Evolutionary conservation across 2,888 invertebrate genomes (phyloP).

Genomic region (Sylvicola cinctus): DNA sequence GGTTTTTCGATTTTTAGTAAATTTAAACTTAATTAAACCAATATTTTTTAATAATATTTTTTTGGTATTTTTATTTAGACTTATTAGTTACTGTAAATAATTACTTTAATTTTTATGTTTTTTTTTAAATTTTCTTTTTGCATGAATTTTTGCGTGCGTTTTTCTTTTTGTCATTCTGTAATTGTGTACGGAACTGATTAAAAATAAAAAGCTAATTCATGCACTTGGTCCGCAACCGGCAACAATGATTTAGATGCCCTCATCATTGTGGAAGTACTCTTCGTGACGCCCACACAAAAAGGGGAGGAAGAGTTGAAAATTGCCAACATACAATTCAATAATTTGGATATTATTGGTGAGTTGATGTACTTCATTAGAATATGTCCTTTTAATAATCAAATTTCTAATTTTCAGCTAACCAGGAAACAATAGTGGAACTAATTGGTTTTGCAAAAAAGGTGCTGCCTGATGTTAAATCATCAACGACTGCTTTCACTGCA

Average conservation of each 20-base stretch:
- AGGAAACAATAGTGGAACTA: slow-evolving; percentile 85
- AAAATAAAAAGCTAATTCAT: slow-evolving; percentile 7
- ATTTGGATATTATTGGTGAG: slow-evolving; percentile 79
- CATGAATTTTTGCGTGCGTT: slow-evolving; percentile 3
- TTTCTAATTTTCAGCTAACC: slow-evolving; percentile 45
- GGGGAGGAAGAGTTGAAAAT: slow-evolving; percentile 36
- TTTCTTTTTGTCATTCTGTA: neutral
- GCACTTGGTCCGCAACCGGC: slow-evolving; percentile 12
- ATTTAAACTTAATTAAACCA: neutral
- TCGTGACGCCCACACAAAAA: slow-evolving; percentile 30
- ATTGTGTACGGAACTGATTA: slow-evolving; percentile 10
- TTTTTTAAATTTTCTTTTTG: slow-evolving; percentile 4
- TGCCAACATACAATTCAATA: slow-evolving; percentile 82
- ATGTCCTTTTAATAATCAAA: slow-evolving; percentile 2
- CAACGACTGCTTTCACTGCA: neutral
- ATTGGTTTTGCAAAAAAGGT: slow-evolving; percentile 71
- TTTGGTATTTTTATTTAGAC: neutral
- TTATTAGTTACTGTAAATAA: slow-evolving; percentile 2
- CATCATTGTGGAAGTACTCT: slow-evolving; percentile 60
- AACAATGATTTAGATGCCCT: slow-evolving; percentile 41
- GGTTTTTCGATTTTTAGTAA: neutral
- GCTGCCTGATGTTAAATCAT: slow-evolving; percentile 24
- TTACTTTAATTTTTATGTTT: slow-evolving; percentile 4
- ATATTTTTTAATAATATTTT: too few relatives aligned
- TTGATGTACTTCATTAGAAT: slow-evolving; percentile 4